Evolutionary conservation across 92 coral and sea anemone species (phyloP).

Genomic region (Siderastrea radians): DNA sequence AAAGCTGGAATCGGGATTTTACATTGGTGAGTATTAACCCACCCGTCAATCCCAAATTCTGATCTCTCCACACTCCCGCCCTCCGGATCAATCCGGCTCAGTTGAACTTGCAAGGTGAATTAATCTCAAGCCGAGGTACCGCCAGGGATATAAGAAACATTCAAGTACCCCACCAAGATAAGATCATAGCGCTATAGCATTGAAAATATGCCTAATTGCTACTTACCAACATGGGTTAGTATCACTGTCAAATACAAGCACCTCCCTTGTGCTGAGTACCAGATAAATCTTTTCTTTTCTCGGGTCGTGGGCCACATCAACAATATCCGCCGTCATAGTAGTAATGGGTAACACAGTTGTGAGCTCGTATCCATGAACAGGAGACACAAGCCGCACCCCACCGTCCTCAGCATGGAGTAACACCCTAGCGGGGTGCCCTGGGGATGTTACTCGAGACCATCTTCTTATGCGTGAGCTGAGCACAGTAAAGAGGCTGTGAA

Average conservation of each 20-base stretch:
- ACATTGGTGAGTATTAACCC: too few species aligned
- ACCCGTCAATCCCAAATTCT: too few species aligned
- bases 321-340: slow-evolving; percentile 74
- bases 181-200: neutral
- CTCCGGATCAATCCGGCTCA: neutral
- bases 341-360: slow-evolving; percentile 91
- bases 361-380: slow-evolving; percentile 88
- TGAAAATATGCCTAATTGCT: neutral
- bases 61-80: neutral
- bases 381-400: slow-evolving; percentile 93
- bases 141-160: too few species aligned
- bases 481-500: slow-evolving; percentile 90
- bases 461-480: slow-evolving; percentile 83
- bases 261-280: slow-evolving; percentile 79
- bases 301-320: slow-evolving; percentile 90
- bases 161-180: too few species aligned
- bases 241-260: slow-evolving; percentile 90
- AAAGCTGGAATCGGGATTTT: too few species aligned
- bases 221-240: slow-evolving; percentile 97
- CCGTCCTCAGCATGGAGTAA: slow-evolving; percentile 91
- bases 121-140: too few species aligned
- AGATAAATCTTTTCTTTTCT: slow-evolving; percentile 89
- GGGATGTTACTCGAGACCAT: slow-evolving; percentile 75
- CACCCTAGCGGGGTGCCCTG: slow-evolving; percentile 87
- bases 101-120: neutral